These are phyloP conservation scores for Miltochrista miniata DNA, from an alignment of 2,888 invertebrate species.

Conservation along the genomic window DNA sequence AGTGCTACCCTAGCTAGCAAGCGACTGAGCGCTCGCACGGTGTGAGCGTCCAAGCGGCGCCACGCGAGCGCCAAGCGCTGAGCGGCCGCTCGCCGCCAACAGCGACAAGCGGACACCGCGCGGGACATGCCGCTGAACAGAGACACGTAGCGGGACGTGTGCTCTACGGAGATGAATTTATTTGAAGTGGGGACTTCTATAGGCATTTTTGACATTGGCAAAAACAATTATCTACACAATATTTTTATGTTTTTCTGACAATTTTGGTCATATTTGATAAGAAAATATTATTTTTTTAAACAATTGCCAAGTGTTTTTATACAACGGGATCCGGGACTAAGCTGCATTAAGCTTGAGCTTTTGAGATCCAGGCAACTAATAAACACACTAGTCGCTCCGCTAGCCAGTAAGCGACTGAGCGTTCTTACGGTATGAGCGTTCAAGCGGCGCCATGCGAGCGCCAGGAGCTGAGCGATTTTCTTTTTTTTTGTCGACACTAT, in stretches of 20 bases:
- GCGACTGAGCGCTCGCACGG: constrained; percentile 43
- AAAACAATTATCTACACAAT: too few relatives aligned
- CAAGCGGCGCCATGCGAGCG: constrained; percentile 44
- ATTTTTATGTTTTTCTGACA: too few relatives aligned
- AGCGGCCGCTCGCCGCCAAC: constrained; percentile 60
- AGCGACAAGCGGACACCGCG: constrained; percentile 47
- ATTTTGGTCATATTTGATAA: too few relatives aligned
- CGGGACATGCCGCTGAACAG: constrained; percentile 55
- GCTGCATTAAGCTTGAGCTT: too few relatives aligned
- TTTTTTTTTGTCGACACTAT: too few relatives aligned
- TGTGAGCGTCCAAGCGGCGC: constrained; percentile 41
- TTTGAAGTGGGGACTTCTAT: too few relatives aligned
- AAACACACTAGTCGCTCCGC: too few relatives aligned
- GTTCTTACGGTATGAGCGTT: constrained; percentile 40
- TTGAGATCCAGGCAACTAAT: too few relatives aligned
- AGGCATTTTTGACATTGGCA: too few relatives aligned
- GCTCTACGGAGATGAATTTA: constrained; percentile 34
- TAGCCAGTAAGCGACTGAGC: constrained; percentile 45
- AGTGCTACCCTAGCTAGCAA: constrained; percentile 45
- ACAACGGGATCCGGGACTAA: too few relatives aligned
- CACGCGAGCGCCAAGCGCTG: constrained; percentile 48
- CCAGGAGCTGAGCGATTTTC: constrained; percentile 50
- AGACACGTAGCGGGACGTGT: constrained; percentile 54
- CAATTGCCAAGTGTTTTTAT: too few relatives aligned
- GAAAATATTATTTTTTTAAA: too few relatives aligned